phyloP scores from a whole-genome alignment of 2,888 invertebrate genomes.

The Ophion ventricosus region DNA sequence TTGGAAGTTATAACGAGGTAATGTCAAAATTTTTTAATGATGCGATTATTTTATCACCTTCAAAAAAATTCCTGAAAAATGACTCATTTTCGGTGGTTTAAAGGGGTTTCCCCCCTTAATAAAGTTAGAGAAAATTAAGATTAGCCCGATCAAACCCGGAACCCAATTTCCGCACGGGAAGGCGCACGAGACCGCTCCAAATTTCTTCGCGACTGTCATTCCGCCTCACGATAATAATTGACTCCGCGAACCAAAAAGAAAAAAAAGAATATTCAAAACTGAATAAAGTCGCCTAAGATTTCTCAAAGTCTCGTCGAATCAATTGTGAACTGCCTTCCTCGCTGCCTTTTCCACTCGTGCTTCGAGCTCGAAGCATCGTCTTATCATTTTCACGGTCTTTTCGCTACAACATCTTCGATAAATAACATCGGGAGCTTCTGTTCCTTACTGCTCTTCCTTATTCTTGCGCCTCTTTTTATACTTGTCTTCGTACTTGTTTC shows the following conservation, averaged over 20 bases:
- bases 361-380: slow-evolving; percentile 11
- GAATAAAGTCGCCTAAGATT: neutral
- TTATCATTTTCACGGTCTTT: slow-evolving; percentile 56
- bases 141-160: too few relatives aligned
- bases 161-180: too few relatives aligned
- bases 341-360: neutral
- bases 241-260: neutral
- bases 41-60: too few relatives aligned
- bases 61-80: too few relatives aligned
- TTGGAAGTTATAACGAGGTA: too few relatives aligned
- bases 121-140: too few relatives aligned
- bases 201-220: neutral
- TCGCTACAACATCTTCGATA: slow-evolving; percentile 45
- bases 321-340: neutral
- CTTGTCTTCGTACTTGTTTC: slow-evolving; percentile 9
- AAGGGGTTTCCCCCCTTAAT: too few relatives aligned
- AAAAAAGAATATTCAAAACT: neutral
- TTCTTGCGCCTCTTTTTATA: slow-evolving; percentile 27
- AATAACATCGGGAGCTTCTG: slow-evolving; percentile 56
- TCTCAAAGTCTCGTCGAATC: slow-evolving; percentile 4
- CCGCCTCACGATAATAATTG: neutral
- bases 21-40: too few relatives aligned
- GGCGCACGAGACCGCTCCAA: neutral
- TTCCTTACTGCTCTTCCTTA: slow-evolving; percentile 56
- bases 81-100: too few relatives aligned